phyloP scores from a whole-genome alignment of 2,888 invertebrate species.

The Frankliniella intonsa region DNA sequence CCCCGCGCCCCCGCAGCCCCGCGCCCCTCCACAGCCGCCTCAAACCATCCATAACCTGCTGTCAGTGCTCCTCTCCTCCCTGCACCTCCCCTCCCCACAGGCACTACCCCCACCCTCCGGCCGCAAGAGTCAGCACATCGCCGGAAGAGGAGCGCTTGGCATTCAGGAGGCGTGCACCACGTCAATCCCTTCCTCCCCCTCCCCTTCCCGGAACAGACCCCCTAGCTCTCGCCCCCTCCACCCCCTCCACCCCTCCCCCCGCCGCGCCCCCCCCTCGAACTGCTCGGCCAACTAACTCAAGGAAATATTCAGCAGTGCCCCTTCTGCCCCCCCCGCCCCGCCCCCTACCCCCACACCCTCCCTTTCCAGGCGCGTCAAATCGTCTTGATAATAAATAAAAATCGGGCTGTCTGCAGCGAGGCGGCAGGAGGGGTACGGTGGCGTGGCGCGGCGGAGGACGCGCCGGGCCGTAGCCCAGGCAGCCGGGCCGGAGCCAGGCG shows the following conservation, averaged over 20 bases:
- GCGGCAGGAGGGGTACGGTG: not conserved
- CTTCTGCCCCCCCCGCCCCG: not conserved
- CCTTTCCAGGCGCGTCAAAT: not conserved
- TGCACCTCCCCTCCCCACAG: not conserved
- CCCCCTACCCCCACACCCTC: not conserved
- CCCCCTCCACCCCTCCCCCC: not conserved
- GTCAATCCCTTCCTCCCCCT: not conserved
- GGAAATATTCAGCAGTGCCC: slow-evolving; percentile 7
- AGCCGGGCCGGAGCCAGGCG: no score
- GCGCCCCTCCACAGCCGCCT: not conserved
- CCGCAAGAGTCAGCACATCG: slow-evolving; percentile 16
- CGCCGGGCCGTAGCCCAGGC: no score
- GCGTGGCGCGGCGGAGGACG: no score
- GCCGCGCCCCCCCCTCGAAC: not conserved
- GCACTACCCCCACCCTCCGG: not conserved
- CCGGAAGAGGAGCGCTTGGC: slow-evolving; percentile 4
- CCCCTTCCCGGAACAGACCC: not conserved
- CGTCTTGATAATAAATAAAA: slow-evolving; percentile 20
- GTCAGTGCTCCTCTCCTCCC: not conserved
- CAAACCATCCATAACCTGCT: slow-evolving; percentile 24
- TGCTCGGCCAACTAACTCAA: slow-evolving; percentile 10
- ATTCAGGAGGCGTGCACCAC: not conserved
- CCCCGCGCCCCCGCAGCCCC: no score
- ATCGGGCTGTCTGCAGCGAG: not conserved
- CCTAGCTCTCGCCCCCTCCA: not conserved